phyloP scores from a whole-genome alignment of 1,140 invertebrate genomes.

The Drosophila pandora region DNA sequence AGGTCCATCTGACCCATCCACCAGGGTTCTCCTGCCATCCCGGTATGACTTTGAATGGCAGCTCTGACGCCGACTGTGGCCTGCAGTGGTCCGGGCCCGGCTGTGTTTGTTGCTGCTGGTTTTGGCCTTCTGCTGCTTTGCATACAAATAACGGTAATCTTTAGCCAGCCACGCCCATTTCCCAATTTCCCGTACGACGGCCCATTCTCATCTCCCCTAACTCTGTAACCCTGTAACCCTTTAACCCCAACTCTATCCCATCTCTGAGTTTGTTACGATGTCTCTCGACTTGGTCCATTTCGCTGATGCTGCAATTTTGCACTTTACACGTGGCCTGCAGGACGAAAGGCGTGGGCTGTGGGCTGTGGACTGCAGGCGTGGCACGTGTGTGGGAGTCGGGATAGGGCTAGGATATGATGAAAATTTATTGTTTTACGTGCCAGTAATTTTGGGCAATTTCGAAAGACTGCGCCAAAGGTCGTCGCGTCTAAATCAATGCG shows the following conservation, averaged over 20 bases:
- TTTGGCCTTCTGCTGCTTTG: constrained; percentile 74
- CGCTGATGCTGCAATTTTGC: constrained; percentile 78
- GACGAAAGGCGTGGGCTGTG: not conserved
- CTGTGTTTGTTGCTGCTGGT: constrained; percentile 42
- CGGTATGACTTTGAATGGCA: constrained; percentile 71
- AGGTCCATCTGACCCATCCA: not conserved
- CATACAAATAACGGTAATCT: constrained; percentile 80
- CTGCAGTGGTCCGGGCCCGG: constrained; percentile 9
- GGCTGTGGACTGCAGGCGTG: not conserved
- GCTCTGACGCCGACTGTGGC: constrained; percentile 39
- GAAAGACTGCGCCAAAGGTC: constrained; percentile 39
- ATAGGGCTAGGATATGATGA: constrained; percentile 55
- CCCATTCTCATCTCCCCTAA: constrained; percentile 9
- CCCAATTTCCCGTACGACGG: not conserved
- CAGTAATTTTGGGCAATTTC: constrained; percentile 64
- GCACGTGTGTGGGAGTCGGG: constrained; percentile 26
- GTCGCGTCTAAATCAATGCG: constrained; percentile 35
- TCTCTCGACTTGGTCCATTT: constrained; percentile 39
- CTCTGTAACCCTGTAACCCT: not conserved
- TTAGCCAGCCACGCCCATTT: constrained; percentile 43
- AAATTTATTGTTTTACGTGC: constrained; percentile 79
- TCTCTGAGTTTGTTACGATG: constrained; percentile 21
- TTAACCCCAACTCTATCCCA: not conserved
- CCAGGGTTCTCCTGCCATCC: not conserved
- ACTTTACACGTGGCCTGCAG: constrained; percentile 66